Conservation (phyloP, 2,797 vertebrate genomes). For the Mustela erminea region DNA sequence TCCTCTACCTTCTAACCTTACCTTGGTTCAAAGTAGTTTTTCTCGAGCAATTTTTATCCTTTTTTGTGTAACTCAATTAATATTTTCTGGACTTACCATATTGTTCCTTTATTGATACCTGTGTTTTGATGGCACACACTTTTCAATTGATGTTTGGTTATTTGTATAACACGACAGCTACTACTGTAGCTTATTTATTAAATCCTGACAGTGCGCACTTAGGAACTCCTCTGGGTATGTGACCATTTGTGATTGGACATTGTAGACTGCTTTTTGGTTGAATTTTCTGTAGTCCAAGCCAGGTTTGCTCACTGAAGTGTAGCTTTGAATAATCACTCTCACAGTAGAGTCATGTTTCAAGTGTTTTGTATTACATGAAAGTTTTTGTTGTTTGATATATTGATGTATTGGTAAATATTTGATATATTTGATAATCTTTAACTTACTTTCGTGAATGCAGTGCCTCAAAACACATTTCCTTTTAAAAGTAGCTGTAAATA, state of each 20-base stretch:
- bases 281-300: background rate
- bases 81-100: background rate
- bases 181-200: background rate
- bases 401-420: too few relatives aligned
- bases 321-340: background rate
- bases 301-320: background rate
- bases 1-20: background rate
- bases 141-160: background rate
- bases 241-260: background rate
- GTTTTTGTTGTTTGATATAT: background rate
- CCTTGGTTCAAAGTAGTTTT: constrained; percentile 32
- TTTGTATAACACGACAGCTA: background rate
- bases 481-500: constrained; percentile 33
- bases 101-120: background rate
- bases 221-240: background rate
- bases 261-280: background rate
- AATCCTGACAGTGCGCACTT: background rate
- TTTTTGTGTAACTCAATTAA: background rate
- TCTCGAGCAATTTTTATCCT: background rate
- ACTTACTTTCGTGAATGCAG: constrained; percentile 25
- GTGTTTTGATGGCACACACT: background rate
- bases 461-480: background rate
- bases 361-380: background rate
- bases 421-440: constrained; percentile 16
- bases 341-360: background rate